Evolutionary conservation across 2,888 invertebrate genomes (phyloP), one percentile per base, ranked within the genome.

Genomic region (Zhuqinia jingwanae): DNA sequence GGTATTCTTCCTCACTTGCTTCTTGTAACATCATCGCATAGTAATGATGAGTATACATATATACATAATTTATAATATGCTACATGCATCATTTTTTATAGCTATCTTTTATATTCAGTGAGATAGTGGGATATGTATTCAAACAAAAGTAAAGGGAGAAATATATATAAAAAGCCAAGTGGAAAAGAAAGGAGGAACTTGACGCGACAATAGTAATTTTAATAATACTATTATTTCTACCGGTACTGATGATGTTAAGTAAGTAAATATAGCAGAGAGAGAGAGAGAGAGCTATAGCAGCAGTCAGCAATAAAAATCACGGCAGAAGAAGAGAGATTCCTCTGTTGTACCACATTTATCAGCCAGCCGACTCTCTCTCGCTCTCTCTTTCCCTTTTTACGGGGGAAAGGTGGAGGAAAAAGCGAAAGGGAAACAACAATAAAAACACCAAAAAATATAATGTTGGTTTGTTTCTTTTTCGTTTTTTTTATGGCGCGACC

Each of bases 391-490:
- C n/a, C n/a, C n/a, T n/a, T n/a, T n/a, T n/a, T n/a, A n/a, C n/a
- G 58, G 2, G 36, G 11, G 56, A 25, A 56, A 56, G 30, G 25
- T 2, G 22, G 47, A 60, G 47, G 78, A 11, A 76, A 20, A 42
- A 76, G 17, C 22, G 60, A 36, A 27, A 65, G 53, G 60, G 79
- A 79, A 84, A 84, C 84, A 84, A 84, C 77, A 84, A 84, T 84
- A 84, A 84, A 82, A 84, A 77, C 77, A 84, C 36, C n/a, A 53
- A 63, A 83, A 76, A 76, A 77, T 84, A n/a, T n/a, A n/a, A n/a
- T 84, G 84, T 84, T 84, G 84, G 83, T 65, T 76, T 77, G 83
- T 65, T 77, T 77, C 76, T 60, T 22, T 63, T 53, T 58, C 84
- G 77, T 15, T 25, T n/a, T 84, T 84, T 84, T 84, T 77, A 84